Percentiles rank a stretch among this genome's conserved stretches.
phyloP scores from a whole-genome alignment of 2,797 vertebrate genomes.

The Pangasius larnaudii region DNA sequence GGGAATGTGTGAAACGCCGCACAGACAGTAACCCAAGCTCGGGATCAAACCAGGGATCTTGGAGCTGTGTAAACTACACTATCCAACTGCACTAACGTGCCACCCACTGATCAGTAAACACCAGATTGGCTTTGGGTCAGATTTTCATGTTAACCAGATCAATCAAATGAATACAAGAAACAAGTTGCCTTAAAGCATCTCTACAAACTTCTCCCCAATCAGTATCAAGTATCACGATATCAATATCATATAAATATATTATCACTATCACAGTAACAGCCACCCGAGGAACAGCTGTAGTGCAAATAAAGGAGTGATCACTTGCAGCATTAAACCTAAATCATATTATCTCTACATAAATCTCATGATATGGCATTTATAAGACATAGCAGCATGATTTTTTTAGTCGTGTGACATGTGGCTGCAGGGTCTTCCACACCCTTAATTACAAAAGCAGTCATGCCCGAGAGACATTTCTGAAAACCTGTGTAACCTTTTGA shows the following conservation, averaged over 20 bases:
- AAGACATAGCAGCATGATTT: constrained; percentile 20
- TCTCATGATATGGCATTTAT: neutral
- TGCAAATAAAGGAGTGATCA: neutral
- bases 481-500: neutral
- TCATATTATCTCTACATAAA: constrained; percentile 1
- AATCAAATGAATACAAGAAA: neutral
- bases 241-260: neutral
- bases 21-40: neutral
- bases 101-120: neutral
- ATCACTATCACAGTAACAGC: neutral
- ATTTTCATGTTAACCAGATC: neutral
- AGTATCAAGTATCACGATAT: too few species aligned
- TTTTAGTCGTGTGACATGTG: constrained; percentile 20
- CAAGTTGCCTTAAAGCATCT: neutral
- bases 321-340: neutral
- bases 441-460: constrained; percentile 17
- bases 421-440: constrained; percentile 38
- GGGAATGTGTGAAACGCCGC: neutral
- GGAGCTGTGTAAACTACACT: too few species aligned
- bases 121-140: neutral
- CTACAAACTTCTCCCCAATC: neutral
- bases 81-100: neutral
- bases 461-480: constrained; percentile 8
- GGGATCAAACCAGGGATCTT: too few species aligned
- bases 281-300: neutral